Evolutionary conservation across 2,797 vertebrate genomes (phyloP).

Genomic region (Brachymystax lenok): DNA sequence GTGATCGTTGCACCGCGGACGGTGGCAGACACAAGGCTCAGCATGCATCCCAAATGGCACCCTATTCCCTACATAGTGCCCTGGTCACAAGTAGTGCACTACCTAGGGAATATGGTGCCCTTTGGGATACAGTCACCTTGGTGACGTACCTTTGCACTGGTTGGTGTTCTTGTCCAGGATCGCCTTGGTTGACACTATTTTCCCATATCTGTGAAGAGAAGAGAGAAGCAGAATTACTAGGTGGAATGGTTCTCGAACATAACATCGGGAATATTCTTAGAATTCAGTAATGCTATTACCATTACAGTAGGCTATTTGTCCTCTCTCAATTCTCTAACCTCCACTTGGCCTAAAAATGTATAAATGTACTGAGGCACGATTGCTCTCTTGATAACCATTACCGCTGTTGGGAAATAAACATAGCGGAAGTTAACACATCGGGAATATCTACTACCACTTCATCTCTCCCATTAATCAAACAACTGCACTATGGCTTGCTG

Average conservation of each 20-base stretch:
- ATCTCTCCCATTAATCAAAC: conserved; percentile 9
- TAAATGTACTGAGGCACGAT: not conserved
- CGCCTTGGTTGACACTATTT: conserved; percentile 98
- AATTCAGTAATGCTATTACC: conserved; percentile 18
- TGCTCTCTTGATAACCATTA: not conserved
- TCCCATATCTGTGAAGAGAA: conserved; percentile 84
- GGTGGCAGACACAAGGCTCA: conserved; percentile 5
- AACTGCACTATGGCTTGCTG: conserved; percentile 13
- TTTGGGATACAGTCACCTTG: not conserved
- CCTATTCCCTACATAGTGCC: not conserved
- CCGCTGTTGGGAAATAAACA: not conserved
- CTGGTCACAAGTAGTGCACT: not conserved
- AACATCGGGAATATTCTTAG: not conserved
- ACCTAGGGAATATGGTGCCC: not conserved
- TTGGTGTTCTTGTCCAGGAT: conserved; percentile 99
- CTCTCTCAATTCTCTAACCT: conserved; percentile 1
- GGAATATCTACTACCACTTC: not conserved
- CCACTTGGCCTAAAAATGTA: not conserved
- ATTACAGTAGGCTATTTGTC: conserved; percentile 5
- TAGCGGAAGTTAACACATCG: not conserved
- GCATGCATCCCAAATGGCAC: not conserved
- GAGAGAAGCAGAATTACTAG: not conserved
- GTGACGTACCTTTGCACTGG: conserved; percentile 93
- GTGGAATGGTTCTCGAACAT: conserved; percentile 48
- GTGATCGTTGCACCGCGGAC: conserved; percentile 3